phyloP scores from a whole-genome alignment of 2,113 vertebrate species.

The Balaenoptera acutorostrata region DNA sequence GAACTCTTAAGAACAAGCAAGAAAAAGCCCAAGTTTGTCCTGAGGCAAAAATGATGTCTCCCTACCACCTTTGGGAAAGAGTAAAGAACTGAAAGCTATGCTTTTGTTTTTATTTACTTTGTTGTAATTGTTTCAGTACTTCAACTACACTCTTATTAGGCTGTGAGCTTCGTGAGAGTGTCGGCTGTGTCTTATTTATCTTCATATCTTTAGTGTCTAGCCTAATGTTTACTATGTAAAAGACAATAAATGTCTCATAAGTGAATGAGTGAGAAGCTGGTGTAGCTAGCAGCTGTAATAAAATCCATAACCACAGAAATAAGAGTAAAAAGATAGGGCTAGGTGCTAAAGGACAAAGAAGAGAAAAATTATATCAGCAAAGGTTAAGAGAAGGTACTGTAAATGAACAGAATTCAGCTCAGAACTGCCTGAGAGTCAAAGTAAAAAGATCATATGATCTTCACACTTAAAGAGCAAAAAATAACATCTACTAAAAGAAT shows the following conservation, averaged over 20 bases:
- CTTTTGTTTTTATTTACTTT: conserved; percentile 17
- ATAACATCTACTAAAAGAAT: neutral
- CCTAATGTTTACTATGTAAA: neutral
- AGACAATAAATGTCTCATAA: neutral
- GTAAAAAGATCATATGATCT: neutral
- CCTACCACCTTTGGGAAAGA: neutral
- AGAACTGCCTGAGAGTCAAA: neutral
- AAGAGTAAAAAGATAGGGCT: neutral
- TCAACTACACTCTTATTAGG: neutral
- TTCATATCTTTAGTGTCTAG: neutral
- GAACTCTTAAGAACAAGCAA: neutral
- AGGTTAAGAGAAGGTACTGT: neutral
- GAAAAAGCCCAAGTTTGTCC: neutral
- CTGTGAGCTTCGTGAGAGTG: neutral
- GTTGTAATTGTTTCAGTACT: neutral
- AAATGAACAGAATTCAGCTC: neutral
- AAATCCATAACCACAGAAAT: neutral
- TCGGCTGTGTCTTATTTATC: neutral
- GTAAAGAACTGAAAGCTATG: neutral
- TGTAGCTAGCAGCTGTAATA: neutral
- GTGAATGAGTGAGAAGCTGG: neutral
- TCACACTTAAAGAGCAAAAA: neutral
- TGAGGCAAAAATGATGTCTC: neutral
- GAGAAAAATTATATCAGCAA: neutral
- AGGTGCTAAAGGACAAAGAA: neutral